Base-by-base conservation (phyloP, 2,113 vertebrate species). In the Lycaon pictus region DNA sequence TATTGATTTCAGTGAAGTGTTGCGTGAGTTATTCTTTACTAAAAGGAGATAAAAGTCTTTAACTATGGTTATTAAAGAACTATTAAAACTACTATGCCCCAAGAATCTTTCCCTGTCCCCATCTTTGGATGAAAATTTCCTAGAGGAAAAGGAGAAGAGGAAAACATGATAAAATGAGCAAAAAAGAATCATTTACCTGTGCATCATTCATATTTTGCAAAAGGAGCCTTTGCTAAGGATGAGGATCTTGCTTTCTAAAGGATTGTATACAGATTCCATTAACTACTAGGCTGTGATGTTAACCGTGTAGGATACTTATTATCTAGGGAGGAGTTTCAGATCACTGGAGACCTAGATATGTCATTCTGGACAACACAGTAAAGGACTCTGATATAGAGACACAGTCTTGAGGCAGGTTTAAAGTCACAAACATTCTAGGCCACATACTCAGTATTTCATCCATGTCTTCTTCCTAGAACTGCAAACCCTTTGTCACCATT, bases 1-100 rank as follows among this genome's bases (percentile, higher is more conserved):
- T 37, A 82, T 0, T 89, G 71, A 89, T 43, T 92, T 97, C 55
- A 81, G 62, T 53, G 87, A 90, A 88, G 72, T 60, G 51, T 15
- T 86, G 7, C 56, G 22, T 23, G 15, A 74, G 43, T 87, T 88
- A 77, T 8, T 85, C 12, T 88, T 96, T 62, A 69, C 43, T 76
- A 97, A 96, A 88, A 11, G 13, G 25, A 95, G 11, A 84, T 63
- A 56, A 92, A 90, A 87, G 62, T 93, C 37, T 93, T 93, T 15
- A 95, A 88, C 19, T 84, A 67, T 5, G n/a, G 35, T 76, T 81
- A 93, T 0, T 95, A 15, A 77, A 91, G n/a, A 81, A 95, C 37
- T 63, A 85, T 37, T 85, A 93, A 85, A 79, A 95, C 35, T 55
- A 58, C 9, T 20, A 5, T 48, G 23, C 9, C 43, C n/a, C 35